Evolutionary conservation across 2,888 invertebrate species (phyloP), one percentile per base, ranked within the genome.

Genomic region (Podotricha telesiphe): DNA sequence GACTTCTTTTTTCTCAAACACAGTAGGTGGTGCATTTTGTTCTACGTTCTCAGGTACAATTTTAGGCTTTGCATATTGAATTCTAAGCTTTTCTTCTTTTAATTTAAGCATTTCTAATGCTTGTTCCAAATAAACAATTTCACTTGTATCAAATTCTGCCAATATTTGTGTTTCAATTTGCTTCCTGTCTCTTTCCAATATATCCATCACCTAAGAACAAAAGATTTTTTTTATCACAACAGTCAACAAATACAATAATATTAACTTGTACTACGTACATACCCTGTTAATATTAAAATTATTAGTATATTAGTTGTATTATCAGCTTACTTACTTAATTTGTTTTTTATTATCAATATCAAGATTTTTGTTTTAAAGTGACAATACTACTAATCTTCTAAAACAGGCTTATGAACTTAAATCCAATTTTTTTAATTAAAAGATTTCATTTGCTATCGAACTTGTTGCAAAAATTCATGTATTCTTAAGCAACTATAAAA

Each of bases 61-160:
- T 7, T 55, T 80, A 28, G 79, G 76, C 77, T 82, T 76, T 70
- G 81, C 76, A 75, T 75, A 70, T 68, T 77, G 78, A 4, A 51
- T 51, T 64, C 83, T 88, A 58, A 80, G 79, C 55, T 79, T 80
- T 73, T 86, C 94, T 88, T 81, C 88, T 71, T 96, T 93, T 63
- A 87, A 80, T 67, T 92, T 90, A 10, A 98, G 89, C 82, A 96
- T 94, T 62, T 94, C 86, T 62, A 98, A 86, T 15, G 98, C 98
- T 87, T 97, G 95, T 82, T 98, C 96, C 74, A 98, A 95, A 81
- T 97, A 99, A 77, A 96, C 95, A 79, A 95, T 94, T 89, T 99
- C 98, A 0, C 98, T 96, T 78, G 95, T 95, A 74, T 95, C 94
- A 76, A 95, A 95, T 82, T 96, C 96, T 63, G 95, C 95, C 76